Evolutionary conservation across 2,113 vertebrate genomes (phyloP).

Genomic region (Neotoma lepida): DNA sequence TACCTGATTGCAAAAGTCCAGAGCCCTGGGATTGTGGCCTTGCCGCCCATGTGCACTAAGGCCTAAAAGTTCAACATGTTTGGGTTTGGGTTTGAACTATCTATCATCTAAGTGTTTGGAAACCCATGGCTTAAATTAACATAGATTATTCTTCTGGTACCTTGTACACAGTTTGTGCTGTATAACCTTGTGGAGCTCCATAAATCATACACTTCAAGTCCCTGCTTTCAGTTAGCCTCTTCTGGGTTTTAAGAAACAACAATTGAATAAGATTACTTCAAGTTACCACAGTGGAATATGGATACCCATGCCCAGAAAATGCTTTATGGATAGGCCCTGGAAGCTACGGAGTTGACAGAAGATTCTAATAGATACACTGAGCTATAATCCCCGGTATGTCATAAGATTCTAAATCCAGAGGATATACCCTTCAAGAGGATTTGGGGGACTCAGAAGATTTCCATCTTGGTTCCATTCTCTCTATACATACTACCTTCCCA

Average conservation of each 20-base stretch:
- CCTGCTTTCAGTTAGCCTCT: neutral
- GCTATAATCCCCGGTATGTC: neutral
- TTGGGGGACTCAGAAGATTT: neutral
- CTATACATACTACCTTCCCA: neutral
- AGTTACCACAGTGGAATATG: neutral
- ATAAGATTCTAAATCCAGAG: neutral
- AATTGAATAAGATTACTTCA: neutral
- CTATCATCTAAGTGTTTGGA: conserved; percentile 29
- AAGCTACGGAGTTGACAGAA: neutral
- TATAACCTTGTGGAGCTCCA: neutral
- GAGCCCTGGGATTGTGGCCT: neutral
- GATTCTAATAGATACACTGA: neutral
- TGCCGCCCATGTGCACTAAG: neutral
- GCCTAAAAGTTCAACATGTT: neutral
- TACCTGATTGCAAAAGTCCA: conserved; percentile 12
- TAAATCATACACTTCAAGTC: neutral
- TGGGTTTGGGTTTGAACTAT: conserved; percentile 10
- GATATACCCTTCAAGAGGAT: neutral
- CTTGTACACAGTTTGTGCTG: neutral
- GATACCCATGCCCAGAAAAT: neutral
- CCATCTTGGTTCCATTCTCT: neutral
- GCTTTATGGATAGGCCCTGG: neutral
- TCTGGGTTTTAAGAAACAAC: conserved; percentile 31
- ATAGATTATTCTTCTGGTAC: conserved; percentile 10
- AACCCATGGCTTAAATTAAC: conserved; percentile 2